A percentile compares a stretch with the other conserved stretches of the same genome.
Conservation (phyloP, 2,797 vertebrate species). For the Rhinophrynus dorsalis region DNA sequence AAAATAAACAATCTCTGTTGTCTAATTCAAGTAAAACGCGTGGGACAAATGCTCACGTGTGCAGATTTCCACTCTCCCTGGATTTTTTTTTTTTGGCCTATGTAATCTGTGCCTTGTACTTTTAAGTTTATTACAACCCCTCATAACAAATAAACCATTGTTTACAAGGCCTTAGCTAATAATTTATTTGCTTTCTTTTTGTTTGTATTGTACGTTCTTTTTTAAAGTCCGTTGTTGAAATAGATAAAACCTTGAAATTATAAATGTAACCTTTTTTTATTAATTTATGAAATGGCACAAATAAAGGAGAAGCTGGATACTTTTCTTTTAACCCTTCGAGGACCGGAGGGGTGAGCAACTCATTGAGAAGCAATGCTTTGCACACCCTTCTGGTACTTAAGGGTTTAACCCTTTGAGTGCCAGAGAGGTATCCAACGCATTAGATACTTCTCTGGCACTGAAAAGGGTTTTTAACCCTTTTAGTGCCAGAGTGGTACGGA, state of each 20-base stretch:
- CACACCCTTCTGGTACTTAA: too few species aligned
- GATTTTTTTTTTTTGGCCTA: conserved; percentile 51
- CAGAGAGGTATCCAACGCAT: too few species aligned
- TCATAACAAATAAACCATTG: conserved; percentile 76
- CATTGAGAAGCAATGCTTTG: too few species aligned
- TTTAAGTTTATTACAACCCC: conserved; percentile 81
- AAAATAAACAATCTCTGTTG: background rate
- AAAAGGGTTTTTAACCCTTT: too few species aligned
- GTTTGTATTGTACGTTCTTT: conserved; percentile 71
- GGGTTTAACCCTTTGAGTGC: conserved; percentile 2
- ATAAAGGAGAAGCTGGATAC: conserved; percentile 77
- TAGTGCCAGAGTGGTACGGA: too few species aligned
- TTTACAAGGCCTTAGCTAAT: conserved; percentile 86
- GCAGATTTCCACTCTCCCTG: conserved; percentile 58
- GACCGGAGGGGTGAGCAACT: background rate
- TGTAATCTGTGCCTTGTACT: conserved; percentile 93
- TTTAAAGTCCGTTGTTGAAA: conserved; percentile 74
- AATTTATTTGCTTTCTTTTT: conserved; percentile 79
- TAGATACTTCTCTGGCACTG: too few species aligned
- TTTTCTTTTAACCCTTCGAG: conserved; percentile 54
- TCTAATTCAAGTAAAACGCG: background rate
- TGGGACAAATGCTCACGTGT: conserved; percentile 45
- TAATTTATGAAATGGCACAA: conserved; percentile 75
- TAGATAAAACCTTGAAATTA: conserved; percentile 67
- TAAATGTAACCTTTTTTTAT: conserved; percentile 74